Conservation (phyloP, 2,797 vertebrate species). For the Coilia nasus region DNA sequence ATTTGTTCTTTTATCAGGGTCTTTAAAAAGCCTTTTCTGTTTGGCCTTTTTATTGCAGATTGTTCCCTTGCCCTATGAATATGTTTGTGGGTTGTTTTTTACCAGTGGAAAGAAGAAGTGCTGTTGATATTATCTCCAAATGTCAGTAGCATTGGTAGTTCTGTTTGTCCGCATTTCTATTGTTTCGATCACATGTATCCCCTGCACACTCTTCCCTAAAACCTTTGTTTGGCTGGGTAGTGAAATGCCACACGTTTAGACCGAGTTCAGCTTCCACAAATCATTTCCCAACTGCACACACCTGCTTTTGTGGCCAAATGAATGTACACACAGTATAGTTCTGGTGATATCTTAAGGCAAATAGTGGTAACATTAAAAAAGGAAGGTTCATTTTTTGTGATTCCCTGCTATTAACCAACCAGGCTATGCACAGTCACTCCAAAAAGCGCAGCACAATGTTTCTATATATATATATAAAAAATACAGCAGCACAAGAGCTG, state of each 20-base stretch:
- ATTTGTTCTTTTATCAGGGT: not conserved
- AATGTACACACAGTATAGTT: conserved; percentile 12
- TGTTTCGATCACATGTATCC: not conserved
- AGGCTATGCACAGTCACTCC: not conserved
- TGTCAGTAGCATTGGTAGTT: not conserved
- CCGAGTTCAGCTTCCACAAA: not conserved
- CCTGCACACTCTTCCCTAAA: not conserved
- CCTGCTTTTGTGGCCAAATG: not conserved
- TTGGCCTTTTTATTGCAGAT: not conserved
- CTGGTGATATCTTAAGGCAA: conserved; percentile 30
- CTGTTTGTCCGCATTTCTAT: not conserved
- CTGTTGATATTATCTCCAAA: not conserved
- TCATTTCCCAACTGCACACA: conserved; percentile 28
- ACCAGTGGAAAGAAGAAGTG: not conserved
- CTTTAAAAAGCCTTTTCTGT: not conserved
- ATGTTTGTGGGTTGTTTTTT: too few species aligned
- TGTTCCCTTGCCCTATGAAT: not conserved
- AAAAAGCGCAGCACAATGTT: conserved; percentile 20
- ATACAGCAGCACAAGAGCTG: not conserved
- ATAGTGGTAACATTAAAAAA: conserved; percentile 32
- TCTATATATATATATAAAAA: not conserved
- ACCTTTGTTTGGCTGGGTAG: not conserved
- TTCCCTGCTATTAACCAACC: conserved; percentile 8
- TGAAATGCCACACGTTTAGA: not conserved
- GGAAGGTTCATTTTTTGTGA: not conserved